These are phyloP conservation scores for Antrozous pallidus DNA, from an alignment of 2,797 vertebrate genomes.

Conservation along the genomic window DNA sequence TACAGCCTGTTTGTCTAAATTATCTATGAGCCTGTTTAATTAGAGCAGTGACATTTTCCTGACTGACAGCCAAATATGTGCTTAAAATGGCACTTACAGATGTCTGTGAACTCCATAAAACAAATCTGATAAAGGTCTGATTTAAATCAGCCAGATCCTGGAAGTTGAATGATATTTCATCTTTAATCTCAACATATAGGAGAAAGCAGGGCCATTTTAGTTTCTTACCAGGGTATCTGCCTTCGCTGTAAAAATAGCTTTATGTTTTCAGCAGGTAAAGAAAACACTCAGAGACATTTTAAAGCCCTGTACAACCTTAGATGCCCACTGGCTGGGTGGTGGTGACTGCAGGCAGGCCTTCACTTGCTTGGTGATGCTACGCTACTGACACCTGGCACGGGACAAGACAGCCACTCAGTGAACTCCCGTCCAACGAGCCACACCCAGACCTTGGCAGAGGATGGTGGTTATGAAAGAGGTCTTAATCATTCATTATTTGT, in stretches of 20 bases:
- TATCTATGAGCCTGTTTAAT: slow-evolving; percentile 53
- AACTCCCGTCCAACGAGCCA: slow-evolving; percentile 54
- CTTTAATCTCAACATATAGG: not conserved
- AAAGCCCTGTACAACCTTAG: slow-evolving; percentile 16
- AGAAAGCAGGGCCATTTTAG: not conserved
- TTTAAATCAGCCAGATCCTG: slow-evolving; percentile 46
- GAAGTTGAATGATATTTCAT: slow-evolving; percentile 10
- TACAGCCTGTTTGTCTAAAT: slow-evolving; percentile 53
- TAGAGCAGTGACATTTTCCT: slow-evolving; percentile 61
- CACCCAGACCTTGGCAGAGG: slow-evolving; percentile 51
- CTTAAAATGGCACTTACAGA: slow-evolving; percentile 47
- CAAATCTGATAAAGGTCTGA: slow-evolving; percentile 54
- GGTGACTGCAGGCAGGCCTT: not conserved
- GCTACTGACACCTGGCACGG: slow-evolving; percentile 51
- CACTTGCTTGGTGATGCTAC: not conserved
- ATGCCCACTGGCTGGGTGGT: not conserved
- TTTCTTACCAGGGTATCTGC: not conserved
- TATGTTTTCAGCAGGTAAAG: slow-evolving; percentile 30
- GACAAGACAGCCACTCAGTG: slow-evolving; percentile 16
- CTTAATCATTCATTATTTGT: slow-evolving; percentile 64
- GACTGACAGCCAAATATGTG: slow-evolving; percentile 51
- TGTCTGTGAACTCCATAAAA: slow-evolving; percentile 24
- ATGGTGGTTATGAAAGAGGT: slow-evolving; percentile 67
- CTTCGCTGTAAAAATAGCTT: not conserved
- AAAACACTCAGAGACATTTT: not conserved